These are phyloP conservation scores for Bhutanitis thaidina DNA, from an alignment of 2,888 invertebrate genomes.

Conservation along the genomic window DNA sequence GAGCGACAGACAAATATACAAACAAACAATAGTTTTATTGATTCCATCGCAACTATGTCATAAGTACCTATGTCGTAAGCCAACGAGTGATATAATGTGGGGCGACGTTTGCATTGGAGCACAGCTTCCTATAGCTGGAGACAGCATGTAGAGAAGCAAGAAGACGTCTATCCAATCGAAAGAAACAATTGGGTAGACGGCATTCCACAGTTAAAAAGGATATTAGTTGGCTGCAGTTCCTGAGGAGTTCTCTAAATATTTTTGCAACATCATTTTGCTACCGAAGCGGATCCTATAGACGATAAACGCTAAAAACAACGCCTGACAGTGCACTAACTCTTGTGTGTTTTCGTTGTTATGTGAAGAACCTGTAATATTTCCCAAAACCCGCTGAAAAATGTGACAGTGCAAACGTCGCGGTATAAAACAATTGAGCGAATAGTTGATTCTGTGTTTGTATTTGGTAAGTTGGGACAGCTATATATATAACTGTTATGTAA, in stretches of 20 bases:
- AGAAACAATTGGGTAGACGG: not conserved
- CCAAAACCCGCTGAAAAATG: conserved; percentile 18
- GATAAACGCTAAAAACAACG: conserved; percentile 1
- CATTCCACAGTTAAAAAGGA: not conserved
- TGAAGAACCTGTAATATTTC: conserved; percentile 11
- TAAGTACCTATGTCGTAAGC: conserved; percentile 60
- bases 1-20: conserved; percentile 33
- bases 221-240: conserved; percentile 5
- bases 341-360: conserved; percentile 19
- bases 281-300: conserved; percentile 8
- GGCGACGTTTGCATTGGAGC: conserved; percentile 54
- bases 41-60: conserved; percentile 62
- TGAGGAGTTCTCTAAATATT: conserved; percentile 26
- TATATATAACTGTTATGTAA: conserved; percentile 46
- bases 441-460: conserved; percentile 71
- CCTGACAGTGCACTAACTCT: conserved; percentile 1
- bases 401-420: conserved; percentile 39
- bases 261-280: conserved; percentile 19
- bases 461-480: conserved; percentile 71
- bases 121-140: conserved; percentile 23
- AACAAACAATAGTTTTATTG: conserved; percentile 72
- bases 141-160: not conserved
- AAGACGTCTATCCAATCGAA: not conserved
- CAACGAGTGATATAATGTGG: conserved; percentile 48
- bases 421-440: conserved; percentile 43